Conservation (phyloP, 2,888 invertebrate genomes). For the Acrobasis suavella region DNA sequence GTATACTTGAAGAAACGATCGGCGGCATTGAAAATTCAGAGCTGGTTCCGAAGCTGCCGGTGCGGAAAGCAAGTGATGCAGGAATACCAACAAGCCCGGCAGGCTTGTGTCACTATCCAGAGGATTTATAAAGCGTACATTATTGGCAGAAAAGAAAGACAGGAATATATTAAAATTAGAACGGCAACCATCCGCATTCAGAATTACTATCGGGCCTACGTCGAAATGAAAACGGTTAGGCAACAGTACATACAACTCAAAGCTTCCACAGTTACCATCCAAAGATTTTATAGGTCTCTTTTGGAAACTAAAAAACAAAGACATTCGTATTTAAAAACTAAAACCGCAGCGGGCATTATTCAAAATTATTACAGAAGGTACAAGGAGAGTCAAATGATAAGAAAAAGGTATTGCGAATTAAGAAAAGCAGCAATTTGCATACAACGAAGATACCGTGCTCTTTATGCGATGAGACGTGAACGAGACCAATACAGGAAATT, state of each 20-base stretch:
- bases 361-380: constrained; percentile 49
- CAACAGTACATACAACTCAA: constrained; percentile 49
- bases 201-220: constrained; percentile 56
- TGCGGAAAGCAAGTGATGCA: constrained; percentile 46
- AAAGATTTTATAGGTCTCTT: constrained; percentile 54
- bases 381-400: constrained; percentile 44
- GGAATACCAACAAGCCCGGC: constrained; percentile 49
- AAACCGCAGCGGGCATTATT: constrained; percentile 46
- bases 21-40: constrained; percentile 67
- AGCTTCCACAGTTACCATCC: constrained; percentile 48
- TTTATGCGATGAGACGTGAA: constrained; percentile 55
- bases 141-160: constrained; percentile 53
- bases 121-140: constrained; percentile 59
- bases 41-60: constrained; percentile 64
- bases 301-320: constrained; percentile 49
- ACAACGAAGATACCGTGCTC: constrained; percentile 65
- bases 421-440: constrained; percentile 60
- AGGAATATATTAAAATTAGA: constrained; percentile 57
- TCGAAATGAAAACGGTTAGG: constrained; percentile 53
- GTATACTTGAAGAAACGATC: constrained; percentile 54
- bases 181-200: constrained; percentile 61
- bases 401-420: constrained; percentile 57
- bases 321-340: constrained; percentile 42
- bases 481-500: constrained; percentile 54
- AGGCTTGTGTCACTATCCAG: constrained; percentile 72